A percentile compares a stretch with the other conserved stretches of the same genome.
Evolutionary conservation across 2,888 invertebrate species (phyloP).

Genomic region (Busseola fusca): DNA sequence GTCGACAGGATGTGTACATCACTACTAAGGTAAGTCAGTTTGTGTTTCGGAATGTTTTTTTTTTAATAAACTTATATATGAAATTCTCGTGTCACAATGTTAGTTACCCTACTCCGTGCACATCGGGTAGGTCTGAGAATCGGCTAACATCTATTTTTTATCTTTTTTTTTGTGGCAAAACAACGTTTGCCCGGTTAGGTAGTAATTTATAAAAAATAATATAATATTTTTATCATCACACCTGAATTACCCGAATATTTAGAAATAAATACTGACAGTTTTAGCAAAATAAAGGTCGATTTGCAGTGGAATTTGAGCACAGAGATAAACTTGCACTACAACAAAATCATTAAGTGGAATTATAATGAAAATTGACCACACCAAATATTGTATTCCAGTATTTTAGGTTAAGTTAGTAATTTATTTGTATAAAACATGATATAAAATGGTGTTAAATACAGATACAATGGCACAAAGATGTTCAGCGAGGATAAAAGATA

Average conservation of each 20-base stretch:
- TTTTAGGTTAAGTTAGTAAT: neutral
- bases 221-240: neutral
- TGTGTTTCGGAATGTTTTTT: too few relatives aligned
- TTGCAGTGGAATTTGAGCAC: neutral
- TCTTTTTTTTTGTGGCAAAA: too few relatives aligned
- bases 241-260: neutral
- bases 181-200: too few relatives aligned
- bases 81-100: too few relatives aligned
- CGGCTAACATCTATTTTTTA: too few relatives aligned
- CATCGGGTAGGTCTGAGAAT: too few relatives aligned
- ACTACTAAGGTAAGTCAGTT: slow-evolving; percentile 92
- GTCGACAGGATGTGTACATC: slow-evolving; percentile 93
- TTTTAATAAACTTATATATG: too few relatives aligned
- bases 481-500: neutral
- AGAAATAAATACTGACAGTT: neutral
- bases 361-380: neutral
- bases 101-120: too few relatives aligned
- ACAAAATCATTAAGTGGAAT: neutral
- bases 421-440: neutral
- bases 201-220: too few relatives aligned
- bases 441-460: neutral
- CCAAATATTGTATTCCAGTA: neutral
- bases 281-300: neutral
- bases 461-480: neutral
- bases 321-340: neutral